Percentiles rank a stretch among this genome's conserved stretches.
These are phyloP conservation scores for Campoplex capitator DNA, from an alignment of 2,888 invertebrate species.

Conservation along the genomic window DNA sequence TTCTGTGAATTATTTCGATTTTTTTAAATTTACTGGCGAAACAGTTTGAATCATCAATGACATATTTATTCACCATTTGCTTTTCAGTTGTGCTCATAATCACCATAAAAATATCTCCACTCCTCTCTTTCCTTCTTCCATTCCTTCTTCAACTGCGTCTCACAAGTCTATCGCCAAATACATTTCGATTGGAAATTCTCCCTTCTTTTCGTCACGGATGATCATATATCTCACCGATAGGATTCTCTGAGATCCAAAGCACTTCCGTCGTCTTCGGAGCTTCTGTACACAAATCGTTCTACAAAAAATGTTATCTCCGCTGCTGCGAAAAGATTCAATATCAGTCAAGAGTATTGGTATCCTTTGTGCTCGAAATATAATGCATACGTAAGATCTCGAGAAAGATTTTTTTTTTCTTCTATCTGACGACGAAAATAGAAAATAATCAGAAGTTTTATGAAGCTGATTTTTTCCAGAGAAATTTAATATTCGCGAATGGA, in stretches of 20 bases:
- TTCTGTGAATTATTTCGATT: neutral
- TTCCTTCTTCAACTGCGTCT: conserved; percentile 25
- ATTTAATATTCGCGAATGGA: neutral
- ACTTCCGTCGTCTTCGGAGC: conserved; percentile 17
- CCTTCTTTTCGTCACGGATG: neutral
- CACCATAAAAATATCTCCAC: neutral
- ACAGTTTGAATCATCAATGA: neutral
- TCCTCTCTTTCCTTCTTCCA: neutral
- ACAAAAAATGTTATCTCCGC: neutral
- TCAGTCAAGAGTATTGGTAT: neutral
- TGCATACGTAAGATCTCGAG: neutral
- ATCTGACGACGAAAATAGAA: neutral
- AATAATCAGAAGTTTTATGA: neutral
- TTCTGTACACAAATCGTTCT: conserved; percentile 28
- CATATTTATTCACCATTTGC: neutral
- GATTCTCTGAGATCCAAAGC: conserved; percentile 21
- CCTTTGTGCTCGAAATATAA: conserved; percentile 5
- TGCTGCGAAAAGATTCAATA: neutral
- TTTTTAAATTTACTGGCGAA: neutral
- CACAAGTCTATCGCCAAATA: conserved; percentile 9
- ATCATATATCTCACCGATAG: conserved; percentile 6
- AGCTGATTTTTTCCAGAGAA: neutral
- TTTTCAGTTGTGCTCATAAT: neutral
- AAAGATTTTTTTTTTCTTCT: neutral
- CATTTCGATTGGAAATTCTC: conserved; percentile 33